These are phyloP conservation scores for Drosophila leonis DNA, from an alignment of 2,888 invertebrate genomes.

Conservation along the genomic window DNA sequence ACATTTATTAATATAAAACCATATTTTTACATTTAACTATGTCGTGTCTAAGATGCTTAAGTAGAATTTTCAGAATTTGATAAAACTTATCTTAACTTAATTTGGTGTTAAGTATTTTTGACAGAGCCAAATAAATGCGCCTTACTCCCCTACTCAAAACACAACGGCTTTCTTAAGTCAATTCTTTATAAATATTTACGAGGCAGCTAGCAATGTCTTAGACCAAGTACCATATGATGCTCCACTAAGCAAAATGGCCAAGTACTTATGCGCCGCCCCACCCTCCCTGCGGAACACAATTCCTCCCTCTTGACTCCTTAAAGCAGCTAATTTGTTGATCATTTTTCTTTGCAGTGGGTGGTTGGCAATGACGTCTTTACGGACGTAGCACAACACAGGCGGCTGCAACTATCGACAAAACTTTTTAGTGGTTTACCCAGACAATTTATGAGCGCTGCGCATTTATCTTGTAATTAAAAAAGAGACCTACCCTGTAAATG, in stretches of 20 bases:
- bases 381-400: constrained; percentile 4
- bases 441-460: constrained; percentile 63
- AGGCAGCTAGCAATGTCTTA: constrained; percentile 27
- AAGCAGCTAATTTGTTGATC: constrained; percentile 44
- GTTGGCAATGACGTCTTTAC: constrained; percentile 49
- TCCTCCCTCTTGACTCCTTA: not conserved
- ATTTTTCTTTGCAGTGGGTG: constrained; percentile 37
- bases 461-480: constrained; percentile 77
- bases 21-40: not conserved
- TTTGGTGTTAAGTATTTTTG: not conserved
- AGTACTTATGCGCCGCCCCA: constrained; percentile 3
- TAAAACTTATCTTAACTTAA: not conserved
- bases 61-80: not conserved
- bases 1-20: not conserved
- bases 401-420: constrained; percentile 42
- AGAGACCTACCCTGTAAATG: constrained; percentile 51
- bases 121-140: constrained; percentile 10
- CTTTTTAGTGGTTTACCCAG: constrained; percentile 40
- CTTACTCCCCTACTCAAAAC: constrained; percentile 7
- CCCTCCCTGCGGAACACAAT: not conserved
- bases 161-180: constrained; percentile 25
- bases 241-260: constrained; percentile 33
- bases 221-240: constrained; percentile 34
- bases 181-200: constrained; percentile 63
- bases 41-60: not conserved